Evolutionary conservation across 1,140 invertebrate species (phyloP).

Genomic region (Hycleus phaleratus): DNA sequence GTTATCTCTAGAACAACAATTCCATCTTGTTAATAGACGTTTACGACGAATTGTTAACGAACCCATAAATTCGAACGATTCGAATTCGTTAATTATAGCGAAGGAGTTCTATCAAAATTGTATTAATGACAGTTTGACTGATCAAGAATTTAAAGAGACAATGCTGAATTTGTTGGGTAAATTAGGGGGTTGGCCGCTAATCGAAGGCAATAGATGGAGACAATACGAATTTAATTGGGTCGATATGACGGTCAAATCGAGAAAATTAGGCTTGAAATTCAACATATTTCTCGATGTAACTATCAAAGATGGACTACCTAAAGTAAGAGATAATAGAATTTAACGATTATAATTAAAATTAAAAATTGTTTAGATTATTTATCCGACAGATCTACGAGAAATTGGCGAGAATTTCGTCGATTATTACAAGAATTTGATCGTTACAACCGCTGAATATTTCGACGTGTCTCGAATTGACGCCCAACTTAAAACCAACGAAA

Average conservation of each 20-base stretch:
- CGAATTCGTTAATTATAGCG: neutral
- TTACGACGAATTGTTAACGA: no score
- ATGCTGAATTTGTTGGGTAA: neutral
- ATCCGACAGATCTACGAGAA: neutral
- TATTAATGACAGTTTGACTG: neutral
- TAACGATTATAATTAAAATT: neutral
- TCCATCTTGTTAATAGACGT: no score
- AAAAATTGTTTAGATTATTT: neutral
- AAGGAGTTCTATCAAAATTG: neutral
- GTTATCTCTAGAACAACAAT: no score
- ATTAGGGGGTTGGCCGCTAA: constrained; percentile 74
- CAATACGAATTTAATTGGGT: constrained; percentile 56
- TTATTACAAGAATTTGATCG: neutral
- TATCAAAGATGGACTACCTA: neutral
- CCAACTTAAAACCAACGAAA: no score
- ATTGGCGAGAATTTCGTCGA: neutral
- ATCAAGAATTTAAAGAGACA: neutral
- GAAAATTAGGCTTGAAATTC: constrained; percentile 47
- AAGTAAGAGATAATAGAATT: neutral
- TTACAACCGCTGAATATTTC: no score
- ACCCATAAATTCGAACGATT: neutral
- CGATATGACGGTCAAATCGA: constrained; percentile 66
- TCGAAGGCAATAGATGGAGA: constrained; percentile 66
- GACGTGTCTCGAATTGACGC: no score
- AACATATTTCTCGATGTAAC: neutral